These are phyloP conservation scores for Pangasius mekongensis DNA, from an alignment of 2,797 vertebrate species.

Conservation along the genomic window DNA sequence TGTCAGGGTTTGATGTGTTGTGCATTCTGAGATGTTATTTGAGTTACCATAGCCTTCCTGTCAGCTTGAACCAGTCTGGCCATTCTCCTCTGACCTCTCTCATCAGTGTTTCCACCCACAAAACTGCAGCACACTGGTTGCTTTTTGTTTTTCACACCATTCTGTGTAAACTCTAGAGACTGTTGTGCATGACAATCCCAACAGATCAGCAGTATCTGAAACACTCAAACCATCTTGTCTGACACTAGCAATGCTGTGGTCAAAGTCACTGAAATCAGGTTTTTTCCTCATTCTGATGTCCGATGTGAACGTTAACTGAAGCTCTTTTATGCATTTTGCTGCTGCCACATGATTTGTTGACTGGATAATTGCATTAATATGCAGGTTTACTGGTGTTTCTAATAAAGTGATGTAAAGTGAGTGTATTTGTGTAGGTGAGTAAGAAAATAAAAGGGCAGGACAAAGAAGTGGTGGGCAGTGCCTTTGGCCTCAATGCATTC, in stretches of 20 bases:
- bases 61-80: neutral
- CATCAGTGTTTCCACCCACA: neutral
- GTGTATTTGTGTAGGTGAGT: neutral
- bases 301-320: neutral
- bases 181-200: neutral
- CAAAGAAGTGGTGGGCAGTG: neutral
- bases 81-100: neutral
- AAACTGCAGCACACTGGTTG: neutral
- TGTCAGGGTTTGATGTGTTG: neutral
- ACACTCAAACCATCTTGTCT: neutral
- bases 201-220: neutral
- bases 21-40: neutral
- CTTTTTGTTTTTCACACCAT: neutral
- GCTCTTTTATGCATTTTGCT: neutral
- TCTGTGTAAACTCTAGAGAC: neutral
- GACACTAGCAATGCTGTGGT: neutral
- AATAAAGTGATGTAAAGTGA: neutral
- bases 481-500: neutral
- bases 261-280: neutral
- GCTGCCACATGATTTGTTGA: neutral
- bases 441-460: slow-evolving; percentile 1
- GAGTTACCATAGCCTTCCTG: neutral
- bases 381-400: neutral
- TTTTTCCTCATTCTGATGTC: neutral
- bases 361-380: neutral